These are phyloP conservation scores for Acestrorhynchus altus DNA, from an alignment of 2,797 vertebrate species.

Conservation along the genomic window DNA sequence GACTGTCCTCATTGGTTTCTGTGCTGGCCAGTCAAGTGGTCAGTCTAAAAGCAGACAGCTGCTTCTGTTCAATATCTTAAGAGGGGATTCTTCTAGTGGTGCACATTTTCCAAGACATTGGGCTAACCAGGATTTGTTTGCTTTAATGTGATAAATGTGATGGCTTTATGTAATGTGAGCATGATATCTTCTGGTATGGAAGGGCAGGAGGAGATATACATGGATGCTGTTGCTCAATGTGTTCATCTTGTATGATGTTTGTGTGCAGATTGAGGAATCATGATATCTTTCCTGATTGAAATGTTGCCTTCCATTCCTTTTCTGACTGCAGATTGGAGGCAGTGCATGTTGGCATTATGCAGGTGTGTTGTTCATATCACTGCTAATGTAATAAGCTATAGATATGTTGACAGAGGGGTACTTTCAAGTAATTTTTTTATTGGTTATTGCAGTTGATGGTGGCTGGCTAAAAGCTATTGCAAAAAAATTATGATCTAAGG, in stretches of 20 bases:
- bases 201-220: conserved; percentile 20
- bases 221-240: neutral
- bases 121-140: conserved; percentile 22
- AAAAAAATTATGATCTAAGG: too few species aligned
- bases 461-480: neutral
- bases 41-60: conserved; percentile 21
- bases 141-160: conserved; percentile 21
- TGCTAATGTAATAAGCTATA: neutral
- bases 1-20: conserved; percentile 34
- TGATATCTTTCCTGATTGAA: neutral
- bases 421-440: neutral
- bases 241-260: conserved; percentile 9
- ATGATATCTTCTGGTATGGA: neutral
- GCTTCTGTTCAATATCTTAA: conserved; percentile 30
- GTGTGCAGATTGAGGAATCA: conserved; percentile 5
- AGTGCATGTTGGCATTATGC: neutral
- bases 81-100: conserved; percentile 23
- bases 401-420: neutral
- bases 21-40: conserved; percentile 18
- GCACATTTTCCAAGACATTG: neutral
- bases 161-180: conserved; percentile 21
- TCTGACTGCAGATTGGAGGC: neutral
- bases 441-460: neutral
- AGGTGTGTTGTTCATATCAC: neutral
- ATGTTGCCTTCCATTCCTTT: neutral